Conservation (phyloP, 2,113 vertebrate genomes). For the Sturnira hondurensis region DNA sequence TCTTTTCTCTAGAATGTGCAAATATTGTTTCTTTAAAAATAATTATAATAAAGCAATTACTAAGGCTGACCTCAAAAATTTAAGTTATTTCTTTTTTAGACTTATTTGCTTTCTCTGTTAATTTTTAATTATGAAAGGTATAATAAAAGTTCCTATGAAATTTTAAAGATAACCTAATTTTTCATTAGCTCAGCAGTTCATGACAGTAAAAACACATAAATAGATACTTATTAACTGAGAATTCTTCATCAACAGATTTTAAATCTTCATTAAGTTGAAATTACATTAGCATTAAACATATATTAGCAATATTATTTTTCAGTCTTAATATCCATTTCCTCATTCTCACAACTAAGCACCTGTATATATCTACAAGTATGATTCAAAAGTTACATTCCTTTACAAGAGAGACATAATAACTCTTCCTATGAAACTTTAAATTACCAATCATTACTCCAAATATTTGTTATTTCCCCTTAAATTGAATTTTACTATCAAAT, state of each 20-base stretch:
- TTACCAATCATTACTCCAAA: neutral
- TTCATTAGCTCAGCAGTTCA: neutral
- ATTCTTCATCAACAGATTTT: conserved; percentile 13
- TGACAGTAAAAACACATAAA: neutral
- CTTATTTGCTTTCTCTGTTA: conserved; percentile 7
- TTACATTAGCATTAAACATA: conserved; percentile 3
- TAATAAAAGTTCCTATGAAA: neutral
- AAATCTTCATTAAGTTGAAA: conserved; percentile 12
- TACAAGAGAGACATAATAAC: neutral
- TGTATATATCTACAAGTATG: neutral
- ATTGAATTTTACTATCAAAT: neutral
- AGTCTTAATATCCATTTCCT: conserved; percentile 3
- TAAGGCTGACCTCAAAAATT: neutral
- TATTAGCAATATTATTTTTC: neutral
- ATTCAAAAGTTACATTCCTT: conserved; percentile 19
- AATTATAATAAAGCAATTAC: neutral
- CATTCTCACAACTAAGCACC: neutral
- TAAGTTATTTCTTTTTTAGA: neutral
- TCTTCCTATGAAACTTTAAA: neutral
- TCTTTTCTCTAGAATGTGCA: conserved; percentile 1
- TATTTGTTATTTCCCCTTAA: conserved; percentile 25
- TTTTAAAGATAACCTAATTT: neutral
- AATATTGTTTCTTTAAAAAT: conserved; percentile 33
- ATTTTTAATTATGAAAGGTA: conserved; percentile 23
- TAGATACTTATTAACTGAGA: neutral